Conservation (phyloP, 2,113 vertebrate genomes). For the Megaceryle torquata region DNA sequence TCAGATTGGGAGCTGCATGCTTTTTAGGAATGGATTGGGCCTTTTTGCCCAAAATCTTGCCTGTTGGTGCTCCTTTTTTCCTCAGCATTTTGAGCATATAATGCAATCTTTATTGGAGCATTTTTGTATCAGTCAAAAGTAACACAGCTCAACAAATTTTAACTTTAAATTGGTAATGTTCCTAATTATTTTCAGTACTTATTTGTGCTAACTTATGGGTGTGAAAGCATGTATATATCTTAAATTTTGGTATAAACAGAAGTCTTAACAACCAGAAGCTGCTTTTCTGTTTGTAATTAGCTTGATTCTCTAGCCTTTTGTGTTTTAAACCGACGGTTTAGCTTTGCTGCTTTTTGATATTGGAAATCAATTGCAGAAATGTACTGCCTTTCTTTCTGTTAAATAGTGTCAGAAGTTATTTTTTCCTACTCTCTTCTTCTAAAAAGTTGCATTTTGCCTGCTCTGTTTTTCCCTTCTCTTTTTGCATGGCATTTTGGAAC, state of each 20-base stretch:
- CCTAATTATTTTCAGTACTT: background rate
- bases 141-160: background rate
- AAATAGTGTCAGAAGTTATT: background rate
- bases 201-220: background rate
- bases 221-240: background rate
- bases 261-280: background rate
- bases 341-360: background rate
- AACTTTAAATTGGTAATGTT: background rate
- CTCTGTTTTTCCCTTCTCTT: constrained; percentile 72
- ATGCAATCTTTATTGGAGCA: background rate
- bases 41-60: background rate
- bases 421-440: constrained; percentile 38
- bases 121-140: background rate
- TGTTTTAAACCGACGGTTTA: background rate
- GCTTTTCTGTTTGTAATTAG: background rate
- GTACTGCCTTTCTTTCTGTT: background rate
- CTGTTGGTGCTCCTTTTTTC: background rate
- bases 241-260: background rate
- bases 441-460: constrained; percentile 70
- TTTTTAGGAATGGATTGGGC: background rate
- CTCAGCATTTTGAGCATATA: background rate
- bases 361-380: background rate
- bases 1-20: background rate
- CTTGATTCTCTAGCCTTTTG: background rate
- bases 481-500: constrained; percentile 77